Conservation (phyloP, 2,113 vertebrate species). For the Colius striatus region DNA sequence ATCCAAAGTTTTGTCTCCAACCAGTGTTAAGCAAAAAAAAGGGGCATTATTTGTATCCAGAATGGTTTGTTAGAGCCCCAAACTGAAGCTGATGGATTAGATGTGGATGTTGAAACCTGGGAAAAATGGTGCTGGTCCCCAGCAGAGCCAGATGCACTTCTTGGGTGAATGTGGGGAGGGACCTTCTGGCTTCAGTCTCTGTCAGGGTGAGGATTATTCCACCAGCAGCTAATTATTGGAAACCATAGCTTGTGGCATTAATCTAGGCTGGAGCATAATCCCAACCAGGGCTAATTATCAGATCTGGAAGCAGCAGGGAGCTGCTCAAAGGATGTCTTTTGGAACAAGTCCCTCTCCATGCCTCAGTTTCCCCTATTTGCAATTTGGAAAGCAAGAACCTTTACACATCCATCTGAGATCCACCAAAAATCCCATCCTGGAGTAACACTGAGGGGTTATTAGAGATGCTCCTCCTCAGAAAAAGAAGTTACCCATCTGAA, state of each 20-base stretch:
- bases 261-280: background rate
- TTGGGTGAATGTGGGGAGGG: background rate
- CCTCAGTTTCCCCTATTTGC: background rate
- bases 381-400: background rate
- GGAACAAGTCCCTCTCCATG: fast-evolving
- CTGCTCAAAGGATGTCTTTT: background rate
- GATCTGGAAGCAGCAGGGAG: background rate
- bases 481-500: background rate
- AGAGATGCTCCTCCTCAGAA: background rate
- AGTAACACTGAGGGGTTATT: fast-evolving
- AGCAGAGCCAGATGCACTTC: fast-evolving
- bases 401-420: background rate
- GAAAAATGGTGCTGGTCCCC: fast-evolving
- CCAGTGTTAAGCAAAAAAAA: fast-evolving
- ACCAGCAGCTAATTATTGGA: background rate
- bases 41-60: background rate
- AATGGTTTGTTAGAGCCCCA: background rate
- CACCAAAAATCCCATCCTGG: background rate
- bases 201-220: background rate
- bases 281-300: background rate
- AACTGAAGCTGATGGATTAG: fast-evolving
- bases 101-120: background rate
- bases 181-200: fast-evolving
- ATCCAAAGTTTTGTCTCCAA: background rate
- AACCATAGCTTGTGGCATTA: fast-evolving